A percentile compares a stretch with the other conserved stretches of the same genome.
Conservation (phyloP, 2,797 vertebrate genomes). For the Eutrigla gurnardus region DNA sequence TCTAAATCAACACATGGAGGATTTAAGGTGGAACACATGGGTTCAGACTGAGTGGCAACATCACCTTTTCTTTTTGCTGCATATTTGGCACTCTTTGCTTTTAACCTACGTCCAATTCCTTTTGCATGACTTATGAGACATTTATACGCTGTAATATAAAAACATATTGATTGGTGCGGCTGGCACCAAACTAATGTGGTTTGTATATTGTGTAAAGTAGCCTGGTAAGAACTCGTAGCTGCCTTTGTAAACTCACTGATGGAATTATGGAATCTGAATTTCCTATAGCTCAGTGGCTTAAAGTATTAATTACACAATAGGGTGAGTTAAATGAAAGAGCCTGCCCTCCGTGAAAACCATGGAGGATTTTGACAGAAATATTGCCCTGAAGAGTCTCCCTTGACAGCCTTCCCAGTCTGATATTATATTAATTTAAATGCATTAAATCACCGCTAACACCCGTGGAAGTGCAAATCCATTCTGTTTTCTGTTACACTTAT, state of each 20-base stretch:
- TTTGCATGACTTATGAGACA: neutral
- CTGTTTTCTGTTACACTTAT: constrained; percentile 75
- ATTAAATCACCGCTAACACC: constrained; percentile 79
- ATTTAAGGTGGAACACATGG: neutral
- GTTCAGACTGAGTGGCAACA: neutral
- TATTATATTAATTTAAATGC: constrained; percentile 83
- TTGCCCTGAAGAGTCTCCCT: constrained; percentile 71
- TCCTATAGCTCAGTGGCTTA: constrained; percentile 66
- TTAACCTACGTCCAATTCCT: neutral
- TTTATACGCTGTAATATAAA: neutral
- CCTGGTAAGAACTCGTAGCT: constrained; percentile 25
- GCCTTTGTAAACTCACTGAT: constrained; percentile 45
- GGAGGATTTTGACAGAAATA: constrained; percentile 78
- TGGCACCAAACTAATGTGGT: neutral
- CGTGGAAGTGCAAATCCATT: constrained; percentile 74
- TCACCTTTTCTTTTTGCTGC: neutral
- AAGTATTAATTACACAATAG: constrained; percentile 78
- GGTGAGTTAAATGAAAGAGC: constrained; percentile 75
- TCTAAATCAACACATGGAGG: neutral
- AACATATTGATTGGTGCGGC: constrained; percentile 2
- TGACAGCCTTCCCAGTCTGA: constrained; percentile 62
- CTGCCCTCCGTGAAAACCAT: constrained; percentile 71
- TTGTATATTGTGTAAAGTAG: constrained; percentile 1
- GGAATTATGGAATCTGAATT: constrained; percentile 70
- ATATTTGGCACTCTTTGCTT: neutral